Base-by-base conservation (phyloP, 1,140 invertebrate genomes). In the Orchesella cincta region DNA sequence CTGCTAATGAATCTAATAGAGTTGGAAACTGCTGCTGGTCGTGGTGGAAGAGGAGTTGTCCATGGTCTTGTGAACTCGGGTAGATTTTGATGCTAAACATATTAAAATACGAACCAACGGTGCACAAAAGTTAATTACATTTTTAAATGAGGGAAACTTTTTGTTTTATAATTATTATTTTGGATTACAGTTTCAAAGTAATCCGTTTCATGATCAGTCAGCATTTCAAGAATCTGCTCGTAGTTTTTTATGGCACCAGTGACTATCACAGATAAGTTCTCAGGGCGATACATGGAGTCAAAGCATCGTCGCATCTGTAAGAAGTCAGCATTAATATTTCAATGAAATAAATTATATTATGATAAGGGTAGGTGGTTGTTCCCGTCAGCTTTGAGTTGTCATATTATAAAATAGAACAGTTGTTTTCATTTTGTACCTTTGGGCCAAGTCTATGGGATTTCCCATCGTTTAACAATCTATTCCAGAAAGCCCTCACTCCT, bases 211-310 rank as follows among this genome's bases (percentile, higher is more conserved):
- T 81, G 79, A 26, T 80, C 77, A 20, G 36, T 29, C 14, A 81
- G 34, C 18, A 73, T 52, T 2, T 79, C 75, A 51, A 80, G n/a
- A 54, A 81, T 74, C 2, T 77, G 74, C 18, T 75, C 76, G 1
- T 51, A 29, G 28, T 70, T 64, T 62, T 81, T 36, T 16, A 80
- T 18, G 16, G 52, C 76, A 33, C 80, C 80, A 31, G 78, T 76
- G 28, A 81, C 67, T 20, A 81, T 62, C 16, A 81, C 77, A 46
- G 76, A 76, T 28, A 81, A 23, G 33, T 81, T 81, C 35, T 80
- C 78, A n/a, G 80, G 80, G 14, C 77, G 78, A 62, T 81, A 81
- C 16, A 79, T 51, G 0, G 64, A 54, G 35, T 81, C 77, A 64
- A 76, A 81, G 23, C 78, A 81, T n/a, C 71, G 36, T 28, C 77